Evolutionary conservation across 2,888 invertebrate genomes (phyloP).

Genomic region (Cephonodes hylas): DNA sequence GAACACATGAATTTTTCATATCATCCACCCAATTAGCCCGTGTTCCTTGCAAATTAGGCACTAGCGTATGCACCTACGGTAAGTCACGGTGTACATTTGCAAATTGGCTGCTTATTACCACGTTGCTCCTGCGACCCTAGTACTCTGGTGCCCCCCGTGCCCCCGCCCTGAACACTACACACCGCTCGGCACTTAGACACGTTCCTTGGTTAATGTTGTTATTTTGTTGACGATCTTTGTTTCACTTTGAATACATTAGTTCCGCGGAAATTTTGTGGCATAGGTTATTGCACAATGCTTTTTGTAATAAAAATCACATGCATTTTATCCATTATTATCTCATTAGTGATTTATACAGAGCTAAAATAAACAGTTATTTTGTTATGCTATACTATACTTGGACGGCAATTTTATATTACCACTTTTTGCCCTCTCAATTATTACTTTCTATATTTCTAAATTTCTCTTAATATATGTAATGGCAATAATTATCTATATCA

Average conservation of each 20-base stretch:
- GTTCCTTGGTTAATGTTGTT: constrained; percentile 4
- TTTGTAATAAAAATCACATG: too few species aligned
- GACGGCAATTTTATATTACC: too few species aligned
- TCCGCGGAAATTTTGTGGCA: not conserved
- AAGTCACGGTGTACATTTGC: constrained; percentile 49
- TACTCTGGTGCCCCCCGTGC: not conserved
- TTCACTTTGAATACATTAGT: not conserved
- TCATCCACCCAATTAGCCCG: constrained; percentile 38
- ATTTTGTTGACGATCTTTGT: not conserved
- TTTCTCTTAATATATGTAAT: too few species aligned
- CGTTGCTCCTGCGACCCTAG: constrained; percentile 25
- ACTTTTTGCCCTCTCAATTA: too few species aligned
- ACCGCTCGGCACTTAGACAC: constrained; percentile 4
- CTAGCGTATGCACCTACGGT: constrained; percentile 63
- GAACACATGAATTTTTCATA: constrained; percentile 58
- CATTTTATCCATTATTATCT: too few species aligned
- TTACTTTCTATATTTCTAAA: too few species aligned
- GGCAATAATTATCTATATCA: too few species aligned
- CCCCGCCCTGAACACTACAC: not conserved
- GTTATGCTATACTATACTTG: too few species aligned
- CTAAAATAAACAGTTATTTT: too few species aligned
- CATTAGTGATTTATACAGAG: too few species aligned
- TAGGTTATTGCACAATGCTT: too few species aligned
- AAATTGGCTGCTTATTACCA: constrained; percentile 60
- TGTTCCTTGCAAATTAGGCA: constrained; percentile 54